Base-by-base conservation (phyloP, 1,140 invertebrate species). In the Pseudomyrmex gracilis region DNA sequence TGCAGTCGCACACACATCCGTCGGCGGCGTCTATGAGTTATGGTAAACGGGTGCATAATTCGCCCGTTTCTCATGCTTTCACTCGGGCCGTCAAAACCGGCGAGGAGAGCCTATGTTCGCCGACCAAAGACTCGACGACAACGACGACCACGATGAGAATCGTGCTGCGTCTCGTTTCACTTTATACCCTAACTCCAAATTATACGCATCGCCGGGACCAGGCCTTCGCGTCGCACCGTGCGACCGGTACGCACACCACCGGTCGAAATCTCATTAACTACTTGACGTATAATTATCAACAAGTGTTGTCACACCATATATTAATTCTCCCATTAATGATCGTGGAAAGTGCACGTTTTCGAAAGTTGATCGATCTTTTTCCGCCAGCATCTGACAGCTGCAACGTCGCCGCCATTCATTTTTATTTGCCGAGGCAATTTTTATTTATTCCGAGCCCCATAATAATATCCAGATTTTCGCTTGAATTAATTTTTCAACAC, bases 31-130 rank as follows among this genome's bases (percentile, higher is more conserved):
- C 61, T 89, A 83, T 89, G 85, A 91, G 87, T 92, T 90, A 91
- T 89, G 91, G 86, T 90, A 90, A 90, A 90, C 77, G 87, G 80
- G 74, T 85, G 85, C 87, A 91, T 91, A 90, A 92, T 92, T 89
- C 74, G 71, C 73, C 82, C 87, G 91, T 90, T 91, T 90, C 85
- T 91, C 88, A 90, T 88, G 86, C 87, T 90, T 91, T 91, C 88
- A 89, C 90, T 68, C 51, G 82, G 82, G 63, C 70, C 78, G 84
- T 89, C 83, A 87, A 91, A 34, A 89, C 71, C 77, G 73, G 76
- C 61, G 80, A n/a, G n/a, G 85, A 85, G 80, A 76, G 68, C 57
- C 34, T 34, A 76, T 74, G 53, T 85, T 73, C 64, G 68, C 78
- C 64, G 53, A 43, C 10, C 17, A 70, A 13, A 51, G 10, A 12